These are phyloP conservation scores for Drosophila grimshawi DNA, from an alignment of 1,140 invertebrate genomes.

Conservation along the genomic window DNA sequence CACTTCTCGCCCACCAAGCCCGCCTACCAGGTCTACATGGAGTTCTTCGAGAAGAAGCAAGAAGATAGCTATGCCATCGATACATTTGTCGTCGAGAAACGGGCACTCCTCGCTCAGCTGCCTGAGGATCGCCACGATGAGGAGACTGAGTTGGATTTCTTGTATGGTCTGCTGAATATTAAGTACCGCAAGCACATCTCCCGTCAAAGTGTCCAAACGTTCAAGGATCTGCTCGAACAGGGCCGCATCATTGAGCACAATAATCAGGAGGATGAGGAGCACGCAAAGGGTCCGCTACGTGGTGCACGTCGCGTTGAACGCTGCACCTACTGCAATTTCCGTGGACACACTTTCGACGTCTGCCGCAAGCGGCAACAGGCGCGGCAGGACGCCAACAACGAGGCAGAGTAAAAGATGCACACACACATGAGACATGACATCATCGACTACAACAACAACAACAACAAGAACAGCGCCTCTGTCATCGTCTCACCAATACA, in stretches of 20 bases:
- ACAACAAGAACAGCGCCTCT: conserved; percentile 1
- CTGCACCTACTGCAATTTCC: conserved; percentile 72
- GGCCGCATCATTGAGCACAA: conserved; percentile 78
- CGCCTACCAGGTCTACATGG: conserved; percentile 76
- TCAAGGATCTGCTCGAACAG: conserved; percentile 73
- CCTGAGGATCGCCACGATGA: conserved; percentile 75
- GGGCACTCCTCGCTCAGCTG: conserved; percentile 78
- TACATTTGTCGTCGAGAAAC: conserved; percentile 75
- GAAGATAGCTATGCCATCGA: conserved; percentile 67
- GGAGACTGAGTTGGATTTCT: conserved; percentile 76
- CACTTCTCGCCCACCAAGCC: conserved; percentile 78
- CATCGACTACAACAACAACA: conserved; percentile 36
- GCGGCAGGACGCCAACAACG: conserved; percentile 15
- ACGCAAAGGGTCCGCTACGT: conserved; percentile 32
- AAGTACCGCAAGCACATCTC: conserved; percentile 77
- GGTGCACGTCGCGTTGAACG: conserved; percentile 50
- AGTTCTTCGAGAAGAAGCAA: conserved; percentile 77
- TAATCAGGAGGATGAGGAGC: conserved; percentile 54
- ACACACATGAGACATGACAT: conserved; percentile 26
- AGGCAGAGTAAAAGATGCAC: conserved; percentile 35
- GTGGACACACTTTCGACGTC: conserved; percentile 63
- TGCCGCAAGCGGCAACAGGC: conserved; percentile 58
- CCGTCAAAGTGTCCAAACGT: conserved; percentile 60
- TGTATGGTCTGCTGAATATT: conserved; percentile 76
- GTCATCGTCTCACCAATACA: conserved; percentile 24